Evolutionary conservation across 1,140 invertebrate species (phyloP), one percentile per base, ranked within the genome.

Genomic region (Diabrotica undecimpunctata): DNA sequence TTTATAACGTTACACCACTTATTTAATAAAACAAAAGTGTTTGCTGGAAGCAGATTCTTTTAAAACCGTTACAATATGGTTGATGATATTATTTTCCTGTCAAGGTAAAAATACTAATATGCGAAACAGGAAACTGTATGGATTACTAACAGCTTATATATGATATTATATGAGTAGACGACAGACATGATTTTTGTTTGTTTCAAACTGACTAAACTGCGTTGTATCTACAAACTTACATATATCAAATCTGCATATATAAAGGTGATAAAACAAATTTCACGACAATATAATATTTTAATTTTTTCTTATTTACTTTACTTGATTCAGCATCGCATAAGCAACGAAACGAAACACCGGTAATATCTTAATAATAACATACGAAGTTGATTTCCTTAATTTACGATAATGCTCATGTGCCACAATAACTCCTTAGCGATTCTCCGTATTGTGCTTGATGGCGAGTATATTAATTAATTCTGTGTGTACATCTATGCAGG

Each of bases 341-440:
- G 25, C 25, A 37, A 36, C 55, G 36, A 37, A 46, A 57, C 9
- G 37, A 37, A 35, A 56, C 56, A 52, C 55, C 38, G 66, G 66
- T 65, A 68, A 68, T 68, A 68, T 68, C 66, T 68, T 68, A 68
- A 68, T 68, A 63, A 55, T 55, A 65, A 68, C 39, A 65, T 68
- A 68, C 59, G 62, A 61, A 68, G 38, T 50, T 50, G 54, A 46
- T 68, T 53, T 10, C 7, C 36, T 8, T 51, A 36, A 68, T 68
- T 68, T 68, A 68, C 63, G 66, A 55, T 68, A 68, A 65, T 68
- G 63, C 38, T 11, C 14, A n/a, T 36, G 14, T 38, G 53, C 13
- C 14, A 25, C 55, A 51, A 66, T 62, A 58, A 56, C 56, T 61
- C 37, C n/a, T 11, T 11, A 13, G 52, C 62, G 46, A 61, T 66